Conservation (phyloP, 2,888 invertebrate genomes). For the Sphecodes monilicornis region DNA sequence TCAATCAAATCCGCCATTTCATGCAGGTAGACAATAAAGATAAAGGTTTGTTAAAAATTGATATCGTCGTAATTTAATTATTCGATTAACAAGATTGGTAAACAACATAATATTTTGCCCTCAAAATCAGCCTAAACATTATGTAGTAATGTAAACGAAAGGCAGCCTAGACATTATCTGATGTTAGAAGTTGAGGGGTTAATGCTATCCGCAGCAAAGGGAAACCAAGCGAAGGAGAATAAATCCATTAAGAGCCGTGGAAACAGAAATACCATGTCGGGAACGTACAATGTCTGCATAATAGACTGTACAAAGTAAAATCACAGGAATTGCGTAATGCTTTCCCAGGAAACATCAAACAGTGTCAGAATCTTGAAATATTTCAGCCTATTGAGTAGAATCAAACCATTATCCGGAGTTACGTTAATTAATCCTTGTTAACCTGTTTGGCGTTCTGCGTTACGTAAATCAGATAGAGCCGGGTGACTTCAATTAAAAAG, state of each 20-base stretch:
- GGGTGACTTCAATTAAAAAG: conserved; percentile 39
- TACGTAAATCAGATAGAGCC: conserved; percentile 34
- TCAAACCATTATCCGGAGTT: conserved; percentile 34
- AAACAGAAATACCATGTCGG: conserved; percentile 11
- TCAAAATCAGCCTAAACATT: background rate
- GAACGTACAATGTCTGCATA: conserved; percentile 10
- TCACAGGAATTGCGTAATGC: conserved; percentile 1
- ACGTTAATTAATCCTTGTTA: conserved; percentile 53
- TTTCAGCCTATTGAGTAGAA: conserved; percentile 21
- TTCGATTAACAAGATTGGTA: background rate
- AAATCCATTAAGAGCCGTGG: conserved; percentile 13
- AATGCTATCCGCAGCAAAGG: background rate
- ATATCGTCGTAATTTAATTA: background rate
- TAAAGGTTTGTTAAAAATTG: background rate
- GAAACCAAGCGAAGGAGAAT: background rate
- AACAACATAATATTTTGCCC: background rate
- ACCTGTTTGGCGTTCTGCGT: conserved; percentile 33
- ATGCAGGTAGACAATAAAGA: too few species aligned
- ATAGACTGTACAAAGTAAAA: conserved; percentile 19
- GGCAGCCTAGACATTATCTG: background rate
- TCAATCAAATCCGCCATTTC: background rate
- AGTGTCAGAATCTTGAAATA: conserved; percentile 7
- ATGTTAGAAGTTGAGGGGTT: background rate
- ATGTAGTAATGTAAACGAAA: too few species aligned
- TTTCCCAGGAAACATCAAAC: background rate